Base-by-base conservation (phyloP, 2,797 vertebrate genomes). In the Fistularia commersonii region DNA sequence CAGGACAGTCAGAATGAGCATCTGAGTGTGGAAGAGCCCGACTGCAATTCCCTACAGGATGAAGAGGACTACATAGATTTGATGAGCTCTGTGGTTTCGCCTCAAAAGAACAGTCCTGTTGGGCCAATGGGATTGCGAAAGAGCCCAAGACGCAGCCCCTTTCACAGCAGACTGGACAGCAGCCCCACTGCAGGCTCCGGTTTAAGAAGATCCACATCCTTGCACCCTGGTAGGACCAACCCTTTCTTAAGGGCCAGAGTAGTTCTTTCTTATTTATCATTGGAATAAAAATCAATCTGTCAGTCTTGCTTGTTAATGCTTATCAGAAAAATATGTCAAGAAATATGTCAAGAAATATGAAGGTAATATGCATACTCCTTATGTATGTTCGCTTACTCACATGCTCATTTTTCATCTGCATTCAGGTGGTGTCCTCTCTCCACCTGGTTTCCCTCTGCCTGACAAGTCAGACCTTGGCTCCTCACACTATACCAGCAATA, bases 401-500 rank as follows among this genome's bases (percentile, higher is more conserved):
- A 23, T 54, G 42, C 51, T 41, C 8, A 3, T 12, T 32, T 1
- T 38, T 47, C 3, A 5, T 48, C 0, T 37, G 32, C 38, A 36
- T 54, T 8, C 72, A 86, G 84, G 75, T 4, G 23, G 61, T 5
- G 37, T 57, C 15, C 48, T 79, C 10, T 81, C 85, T n/a, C 80
- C 92, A 10, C 87, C 93, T 0, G 93, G 90, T 66, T 93, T 93
- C 65, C 88, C 89, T 55, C 77, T 92, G 60, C 88, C 92, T 12
- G 94, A 94, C 73, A 93, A 90, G 69, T 93, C 93, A 0, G 95
- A 96, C 63, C 61, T 92, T 43, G 66, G 91, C 38, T 94, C 94
- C 6, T 94, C 94, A 6, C 92, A 88, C 82, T 95, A 88, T 67
- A 92, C 91, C n/a, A 96, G 94, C 78, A 93, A 89, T 70, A 90